Conservation (phyloP, 2,113 vertebrate species). For the Colinus virginianus region DNA sequence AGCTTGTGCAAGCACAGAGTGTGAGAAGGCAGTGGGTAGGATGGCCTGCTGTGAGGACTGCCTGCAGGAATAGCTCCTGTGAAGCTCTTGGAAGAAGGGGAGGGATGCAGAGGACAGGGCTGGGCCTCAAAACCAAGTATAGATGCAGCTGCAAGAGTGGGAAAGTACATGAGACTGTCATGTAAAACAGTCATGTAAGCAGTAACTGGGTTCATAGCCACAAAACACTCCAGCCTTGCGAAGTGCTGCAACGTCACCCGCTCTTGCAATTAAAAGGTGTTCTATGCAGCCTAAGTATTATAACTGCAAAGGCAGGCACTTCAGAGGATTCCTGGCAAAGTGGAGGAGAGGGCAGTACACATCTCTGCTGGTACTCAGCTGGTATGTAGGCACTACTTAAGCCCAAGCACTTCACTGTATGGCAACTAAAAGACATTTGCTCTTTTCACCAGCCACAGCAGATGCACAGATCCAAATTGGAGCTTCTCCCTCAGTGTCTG, state of each 20-base stretch:
- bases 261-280: neutral
- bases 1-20: neutral
- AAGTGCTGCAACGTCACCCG: neutral
- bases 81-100: neutral
- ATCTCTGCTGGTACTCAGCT: neutral
- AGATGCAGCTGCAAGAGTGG: neutral
- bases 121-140: neutral
- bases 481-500: neutral
- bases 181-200: neutral
- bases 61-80: neutral
- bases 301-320: neutral
- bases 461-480: neutral
- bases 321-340: neutral
- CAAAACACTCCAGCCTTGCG: neutral
- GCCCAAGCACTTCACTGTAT: neutral
- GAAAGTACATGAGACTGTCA: neutral
- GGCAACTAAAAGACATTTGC: neutral
- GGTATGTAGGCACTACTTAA: neutral
- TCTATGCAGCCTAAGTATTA: neutral
- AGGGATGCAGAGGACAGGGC: neutral
- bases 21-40: accelerated
- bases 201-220: neutral
- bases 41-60: neutral
- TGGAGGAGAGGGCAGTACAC: neutral
- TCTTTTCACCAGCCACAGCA: neutral